These are phyloP conservation scores for Loris lydekkerianus DNA, from an alignment of 2,797 vertebrate genomes.

Conservation along the genomic window DNA sequence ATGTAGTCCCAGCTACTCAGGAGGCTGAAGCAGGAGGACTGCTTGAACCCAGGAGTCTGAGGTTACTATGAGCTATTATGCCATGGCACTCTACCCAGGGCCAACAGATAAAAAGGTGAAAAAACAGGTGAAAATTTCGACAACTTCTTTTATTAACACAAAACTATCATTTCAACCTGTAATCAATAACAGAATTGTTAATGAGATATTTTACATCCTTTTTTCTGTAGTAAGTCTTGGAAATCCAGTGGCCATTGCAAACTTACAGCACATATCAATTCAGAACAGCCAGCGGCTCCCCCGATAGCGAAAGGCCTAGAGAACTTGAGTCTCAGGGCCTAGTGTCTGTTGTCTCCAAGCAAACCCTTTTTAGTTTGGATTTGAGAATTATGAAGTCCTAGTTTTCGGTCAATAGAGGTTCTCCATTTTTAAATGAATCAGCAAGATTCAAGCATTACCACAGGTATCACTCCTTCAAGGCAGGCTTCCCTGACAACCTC, in stretches of 20 bases:
- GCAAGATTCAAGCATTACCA: background rate
- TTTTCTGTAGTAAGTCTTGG: background rate
- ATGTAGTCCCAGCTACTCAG: no score
- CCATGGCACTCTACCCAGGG: no score
- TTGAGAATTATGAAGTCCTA: background rate
- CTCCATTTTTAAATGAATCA: background rate
- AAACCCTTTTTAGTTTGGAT: background rate
- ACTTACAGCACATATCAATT: fast-evolving
- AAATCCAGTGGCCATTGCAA: background rate
- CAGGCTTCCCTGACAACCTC: background rate
- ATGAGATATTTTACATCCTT: background rate
- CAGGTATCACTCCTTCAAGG: background rate
- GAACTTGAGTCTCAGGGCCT: background rate
- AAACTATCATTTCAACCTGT: background rate
- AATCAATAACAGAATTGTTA: background rate
- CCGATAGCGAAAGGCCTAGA: fast-evolving
- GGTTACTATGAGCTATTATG: no score
- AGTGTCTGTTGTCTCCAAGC: background rate
- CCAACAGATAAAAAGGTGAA: background rate
- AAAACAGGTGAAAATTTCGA: slow-evolving; percentile 3
- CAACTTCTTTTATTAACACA: slow-evolving; percentile 29
- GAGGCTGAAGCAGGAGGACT: no score
- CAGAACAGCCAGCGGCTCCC: no score
- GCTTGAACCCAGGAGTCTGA: no score
- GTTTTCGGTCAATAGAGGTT: background rate